Evolutionary conservation across 2,888 invertebrate genomes (phyloP), one percentile per base, ranked within the genome.

Genomic region (Eupithecia subfuscata): DNA sequence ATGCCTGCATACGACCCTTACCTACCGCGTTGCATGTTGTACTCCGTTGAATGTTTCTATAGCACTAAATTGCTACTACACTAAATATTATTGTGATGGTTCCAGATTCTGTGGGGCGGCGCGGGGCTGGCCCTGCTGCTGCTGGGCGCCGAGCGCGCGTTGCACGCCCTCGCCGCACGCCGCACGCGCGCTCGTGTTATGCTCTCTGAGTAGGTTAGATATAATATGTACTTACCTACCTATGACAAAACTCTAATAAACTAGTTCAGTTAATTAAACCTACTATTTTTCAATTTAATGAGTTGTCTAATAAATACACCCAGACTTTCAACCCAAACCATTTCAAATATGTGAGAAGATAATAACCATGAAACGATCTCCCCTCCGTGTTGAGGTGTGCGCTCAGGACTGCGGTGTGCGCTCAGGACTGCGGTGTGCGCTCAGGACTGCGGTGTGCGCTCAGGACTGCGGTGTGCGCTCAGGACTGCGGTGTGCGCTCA

Each of bases 51-150:
- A 18, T 48, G 48, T 18, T 18, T 48, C 45, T 5, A 45, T 43
- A 43, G 43, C 30, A 30, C 30, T 30, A 30, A 30, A 30, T 30
- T 3, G 30, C n/a, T n/a, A n/a, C n/a, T n/a, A n/a, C n/a, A 30
- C 2, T 2, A 2, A 30, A 3, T 30, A 30, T 30, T 30, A 30
- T 40, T 18, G n/a, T 43, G 34, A 8, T 43, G 45, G 64, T 80
- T 73, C 79, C 85, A 80, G 84, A 78, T 75, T 48, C 72, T 82
- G 71, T 79, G 73, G 0, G 63, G 74, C 43, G 88, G 88, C 2
- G 82, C 76, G 6, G 64, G 78, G 5, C 3, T 84, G 30, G 75
- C 86, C 0, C 40, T 75, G 0, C 2, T 79, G 52, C 71, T 87
- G 74, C 77, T 88, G 67, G 73, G 68, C 4, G 76, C 65, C 0